Conservation (phyloP, 2,113 vertebrate genomes). For the Leucosticte australis region DNA sequence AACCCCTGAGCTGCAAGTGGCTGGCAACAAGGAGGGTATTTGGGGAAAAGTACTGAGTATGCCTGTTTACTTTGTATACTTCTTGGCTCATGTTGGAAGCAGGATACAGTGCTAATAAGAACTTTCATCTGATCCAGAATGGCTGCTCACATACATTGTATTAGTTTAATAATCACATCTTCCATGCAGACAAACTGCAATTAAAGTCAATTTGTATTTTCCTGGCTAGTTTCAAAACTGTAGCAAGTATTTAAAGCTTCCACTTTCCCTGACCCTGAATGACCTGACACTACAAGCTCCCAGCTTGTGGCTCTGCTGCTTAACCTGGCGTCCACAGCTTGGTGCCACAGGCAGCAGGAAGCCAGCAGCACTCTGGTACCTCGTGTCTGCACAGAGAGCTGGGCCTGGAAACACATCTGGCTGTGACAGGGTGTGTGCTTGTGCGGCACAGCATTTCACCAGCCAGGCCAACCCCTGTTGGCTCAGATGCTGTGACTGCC, state of each 20-base stretch:
- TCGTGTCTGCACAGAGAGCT: neutral
- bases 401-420: neutral
- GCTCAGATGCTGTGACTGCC: neutral
- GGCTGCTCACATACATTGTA: neutral
- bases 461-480: rapidly evolving
- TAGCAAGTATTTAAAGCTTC: neutral
- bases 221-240: neutral
- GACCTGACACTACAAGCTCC: neutral
- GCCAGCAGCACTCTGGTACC: neutral
- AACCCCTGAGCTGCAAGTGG: neutral
- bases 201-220: conserved; percentile 11
- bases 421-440: rapidly evolving
- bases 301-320: neutral
- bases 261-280: neutral
- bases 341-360: neutral
- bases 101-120: neutral
- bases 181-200: conserved; percentile 15
- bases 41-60: neutral
- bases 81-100: neutral
- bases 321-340: neutral
- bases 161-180: neutral
- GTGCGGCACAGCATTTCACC: neutral
- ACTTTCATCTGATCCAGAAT: neutral
- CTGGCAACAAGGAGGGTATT: neutral
- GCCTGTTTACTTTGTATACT: neutral